Percentiles rank a stretch among this genome's conserved stretches.
Conservation (phyloP, 1,140 invertebrate genomes). For the Zophobas atratus region DNA sequence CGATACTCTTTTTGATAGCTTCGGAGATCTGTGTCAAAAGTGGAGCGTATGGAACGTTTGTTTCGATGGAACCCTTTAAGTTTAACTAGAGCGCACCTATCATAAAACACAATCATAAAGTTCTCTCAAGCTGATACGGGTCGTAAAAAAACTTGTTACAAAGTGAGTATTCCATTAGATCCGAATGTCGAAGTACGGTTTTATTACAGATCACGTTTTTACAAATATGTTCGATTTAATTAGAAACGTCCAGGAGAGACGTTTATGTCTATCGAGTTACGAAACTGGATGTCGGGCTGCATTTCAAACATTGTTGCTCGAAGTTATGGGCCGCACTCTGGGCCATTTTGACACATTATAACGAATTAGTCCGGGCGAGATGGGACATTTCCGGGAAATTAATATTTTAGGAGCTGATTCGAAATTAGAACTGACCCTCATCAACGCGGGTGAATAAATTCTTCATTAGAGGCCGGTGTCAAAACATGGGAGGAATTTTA, state of each 20-base stretch:
- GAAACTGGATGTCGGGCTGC: constrained; percentile 5
- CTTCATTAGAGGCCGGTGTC: constrained; percentile 10
- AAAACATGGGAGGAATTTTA: not conserved
- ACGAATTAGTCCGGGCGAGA: constrained; percentile 20
- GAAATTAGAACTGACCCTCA: constrained; percentile 28
- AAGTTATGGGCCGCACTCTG: not conserved
- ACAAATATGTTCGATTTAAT: constrained; percentile 41
- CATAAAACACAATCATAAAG: constrained; percentile 42
- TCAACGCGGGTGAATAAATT: constrained; percentile 11
- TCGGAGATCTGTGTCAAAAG: constrained; percentile 1
- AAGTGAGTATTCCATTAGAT: constrained; percentile 34
- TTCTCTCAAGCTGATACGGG: constrained; percentile 22
- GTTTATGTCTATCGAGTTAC: constrained; percentile 33
- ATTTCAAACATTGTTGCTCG: constrained; percentile 9
- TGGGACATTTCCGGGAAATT: constrained; percentile 41
- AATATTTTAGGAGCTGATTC: constrained; percentile 23
- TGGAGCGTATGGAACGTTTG: constrained; percentile 8
- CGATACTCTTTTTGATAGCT: constrained; percentile 6
- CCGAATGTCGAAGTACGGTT: constrained; percentile 24
- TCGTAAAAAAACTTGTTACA: constrained; percentile 42
- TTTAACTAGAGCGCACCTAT: constrained; percentile 7
- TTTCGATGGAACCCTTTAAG: constrained; percentile 6
- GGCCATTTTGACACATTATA: constrained; percentile 17
- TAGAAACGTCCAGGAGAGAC: constrained; percentile 28
- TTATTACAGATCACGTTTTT: constrained; percentile 37